phyloP scores from a whole-genome alignment of 2,113 vertebrate genomes.

The Mesitornis unicolor region DNA sequence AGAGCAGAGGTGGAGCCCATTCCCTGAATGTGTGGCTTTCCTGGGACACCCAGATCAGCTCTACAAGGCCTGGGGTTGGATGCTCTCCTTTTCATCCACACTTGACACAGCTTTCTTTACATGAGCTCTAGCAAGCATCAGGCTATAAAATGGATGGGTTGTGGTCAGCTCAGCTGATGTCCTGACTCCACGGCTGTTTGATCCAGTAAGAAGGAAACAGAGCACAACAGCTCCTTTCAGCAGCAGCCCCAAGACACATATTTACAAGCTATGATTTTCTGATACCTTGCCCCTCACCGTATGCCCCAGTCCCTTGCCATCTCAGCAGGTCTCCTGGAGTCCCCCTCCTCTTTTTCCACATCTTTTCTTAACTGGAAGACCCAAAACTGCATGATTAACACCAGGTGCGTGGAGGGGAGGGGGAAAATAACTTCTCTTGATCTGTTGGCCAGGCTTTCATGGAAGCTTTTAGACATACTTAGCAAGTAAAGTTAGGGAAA shows the following conservation, averaged over 20 bases:
- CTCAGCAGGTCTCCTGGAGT: background rate
- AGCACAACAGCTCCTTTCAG: background rate
- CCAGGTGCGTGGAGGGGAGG: fast-evolving
- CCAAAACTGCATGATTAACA: background rate
- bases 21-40: background rate
- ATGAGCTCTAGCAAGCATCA: background rate
- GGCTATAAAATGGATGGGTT: background rate
- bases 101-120: background rate
- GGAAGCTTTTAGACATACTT: background rate
- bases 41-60: background rate
- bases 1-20: background rate
- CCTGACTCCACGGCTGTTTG: background rate
- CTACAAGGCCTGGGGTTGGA: background rate
- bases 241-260: background rate
- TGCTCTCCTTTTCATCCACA: background rate
- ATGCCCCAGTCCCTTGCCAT: too few relatives aligned
- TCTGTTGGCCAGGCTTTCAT: background rate
- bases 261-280: background rate
- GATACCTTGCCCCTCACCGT: fast-evolving
- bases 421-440: background rate
- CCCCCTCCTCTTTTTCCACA: background rate
- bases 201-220: background rate
- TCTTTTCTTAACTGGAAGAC: background rate
- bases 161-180: background rate
- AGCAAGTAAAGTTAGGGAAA: background rate